These are phyloP conservation scores for Neocloeon triangulifer DNA, from an alignment of 1,140 invertebrate genomes.

Conservation along the genomic window DNA sequence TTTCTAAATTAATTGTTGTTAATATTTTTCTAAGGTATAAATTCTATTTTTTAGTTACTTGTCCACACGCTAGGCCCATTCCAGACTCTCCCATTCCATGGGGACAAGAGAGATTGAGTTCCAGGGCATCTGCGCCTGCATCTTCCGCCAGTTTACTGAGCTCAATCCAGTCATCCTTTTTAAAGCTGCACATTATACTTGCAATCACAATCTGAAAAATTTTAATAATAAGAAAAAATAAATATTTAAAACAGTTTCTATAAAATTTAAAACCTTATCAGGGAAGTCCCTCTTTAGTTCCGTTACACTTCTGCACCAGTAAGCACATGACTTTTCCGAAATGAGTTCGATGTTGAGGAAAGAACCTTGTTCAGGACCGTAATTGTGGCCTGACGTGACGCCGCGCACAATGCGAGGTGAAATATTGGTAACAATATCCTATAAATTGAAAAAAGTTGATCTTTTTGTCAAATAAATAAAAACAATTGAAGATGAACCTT, in stretches of 20 bases:
- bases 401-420: slow-evolving; percentile 90
- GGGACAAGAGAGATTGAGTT: slow-evolving; percentile 91
- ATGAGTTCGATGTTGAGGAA: slow-evolving; percentile 97
- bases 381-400: slow-evolving; percentile 73
- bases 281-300: slow-evolving; percentile 89
- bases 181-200: slow-evolving; percentile 89
- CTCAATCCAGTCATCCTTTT: slow-evolving; percentile 70
- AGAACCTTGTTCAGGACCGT: slow-evolving; percentile 80
- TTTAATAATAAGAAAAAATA: slow-evolving; percentile 1
- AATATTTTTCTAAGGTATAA: slow-evolving; percentile 6
- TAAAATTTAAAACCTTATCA: slow-evolving; percentile 41
- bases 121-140: slow-evolving; percentile 81
- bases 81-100: slow-evolving; percentile 96
- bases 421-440: slow-evolving; percentile 90
- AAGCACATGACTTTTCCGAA: slow-evolving; percentile 83
- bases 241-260: neutral
- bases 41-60: slow-evolving; percentile 26
- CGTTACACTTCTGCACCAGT: slow-evolving; percentile 74
- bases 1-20: slow-evolving; percentile 27
- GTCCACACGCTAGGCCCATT: slow-evolving; percentile 95
- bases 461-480: too few species aligned
- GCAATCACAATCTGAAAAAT: slow-evolving; percentile 65
- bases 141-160: slow-evolving; percentile 55
- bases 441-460: too few species aligned
- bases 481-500: too few species aligned